Percentiles rank a stretch among this genome's conserved stretches.
Evolutionary conservation across 1,140 invertebrate genomes (phyloP).

Genomic region (Bombus consobrinus): DNA sequence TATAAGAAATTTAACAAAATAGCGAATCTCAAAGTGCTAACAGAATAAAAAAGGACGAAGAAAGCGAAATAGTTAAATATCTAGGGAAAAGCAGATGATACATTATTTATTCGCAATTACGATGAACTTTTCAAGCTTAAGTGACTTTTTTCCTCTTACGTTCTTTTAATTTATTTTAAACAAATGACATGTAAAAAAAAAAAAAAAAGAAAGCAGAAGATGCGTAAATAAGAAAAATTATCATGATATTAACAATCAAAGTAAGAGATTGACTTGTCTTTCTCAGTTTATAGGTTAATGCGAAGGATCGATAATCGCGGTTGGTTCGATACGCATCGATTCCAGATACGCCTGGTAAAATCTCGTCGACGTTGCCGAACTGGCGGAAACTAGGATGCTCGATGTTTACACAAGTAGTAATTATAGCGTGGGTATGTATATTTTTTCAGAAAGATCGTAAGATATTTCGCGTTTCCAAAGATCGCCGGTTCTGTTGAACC

Average conservation of each 20-base stretch:
- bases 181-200: no score
- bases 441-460: slow-evolving; percentile 39
- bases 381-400: slow-evolving; percentile 30
- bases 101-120: not conserved
- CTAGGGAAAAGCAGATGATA: not conserved
- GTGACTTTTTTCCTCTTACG: no score
- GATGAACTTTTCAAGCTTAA: not conserved
- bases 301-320: not conserved
- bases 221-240: not conserved
- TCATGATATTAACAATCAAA: not conserved
- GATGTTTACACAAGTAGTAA: slow-evolving; percentile 46
- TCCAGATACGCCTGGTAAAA: slow-evolving; percentile 18
- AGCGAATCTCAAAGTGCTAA: not conserved
- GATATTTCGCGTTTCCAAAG: slow-evolving; percentile 58
- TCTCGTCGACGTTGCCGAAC: not conserved
- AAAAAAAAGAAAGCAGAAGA: not conserved
- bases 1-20: not conserved
- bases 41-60: not conserved
- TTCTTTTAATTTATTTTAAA: no score
- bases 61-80: not conserved
- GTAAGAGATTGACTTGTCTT: not conserved
- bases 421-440: slow-evolving; percentile 46
- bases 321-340: not conserved
- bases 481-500: slow-evolving; percentile 1
- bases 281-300: not conserved